Base-by-base conservation (phyloP, 2,888 invertebrate genomes). In the Hydroisotoma schaefferi region DNA sequence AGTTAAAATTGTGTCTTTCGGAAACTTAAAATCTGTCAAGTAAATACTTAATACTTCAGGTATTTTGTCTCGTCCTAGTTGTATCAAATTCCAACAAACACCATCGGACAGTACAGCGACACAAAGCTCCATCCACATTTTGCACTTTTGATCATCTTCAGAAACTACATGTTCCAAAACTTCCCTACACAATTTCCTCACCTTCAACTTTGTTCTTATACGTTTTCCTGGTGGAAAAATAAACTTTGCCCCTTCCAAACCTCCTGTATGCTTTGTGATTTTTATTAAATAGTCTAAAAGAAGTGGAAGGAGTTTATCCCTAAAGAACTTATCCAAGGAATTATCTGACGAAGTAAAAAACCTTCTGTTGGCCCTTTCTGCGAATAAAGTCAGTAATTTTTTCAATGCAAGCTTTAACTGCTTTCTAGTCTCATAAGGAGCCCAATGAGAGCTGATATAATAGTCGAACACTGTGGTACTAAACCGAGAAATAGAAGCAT, bases 31-130 rank as follows among this genome's bases (percentile, higher is more conserved):
- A 10, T 5, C n/a, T 5, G 15, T 15, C 5, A 40, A 4, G 20
- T 40, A 40, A 5, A 18, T 20, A 8, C 20, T 15, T 18, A 67
- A 29, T 27, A 67, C 29, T 12, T 53, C 55, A 38, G 72, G 72
- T 26, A 72, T 27, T 46, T 66, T 55, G 2, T 69, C 60, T 47
- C 54, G 61, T 10, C 69, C 72, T 37, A 72, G 43, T 27, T 59
- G 22, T 43, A 72, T 64, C n/a, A 70, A 59, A 53, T 70, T 72
- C 63, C 70, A 69, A 2, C 70, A 56, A 22, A 72, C 72, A 26
- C 70, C 71, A 55, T 72, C 72, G 0, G 61, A 60, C 38, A 72
- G 28, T 2, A 72, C 70, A n/a, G 70, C 60, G 8, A 72, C 56
- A 37, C 67, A 67, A 3, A 72, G 57, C 49, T 72, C 70, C 51